Percentiles rank a stretch among this genome's conserved stretches.
Evolutionary conservation across 2,888 invertebrate species (phyloP).

Genomic region (Quadroppia sp.): DNA sequence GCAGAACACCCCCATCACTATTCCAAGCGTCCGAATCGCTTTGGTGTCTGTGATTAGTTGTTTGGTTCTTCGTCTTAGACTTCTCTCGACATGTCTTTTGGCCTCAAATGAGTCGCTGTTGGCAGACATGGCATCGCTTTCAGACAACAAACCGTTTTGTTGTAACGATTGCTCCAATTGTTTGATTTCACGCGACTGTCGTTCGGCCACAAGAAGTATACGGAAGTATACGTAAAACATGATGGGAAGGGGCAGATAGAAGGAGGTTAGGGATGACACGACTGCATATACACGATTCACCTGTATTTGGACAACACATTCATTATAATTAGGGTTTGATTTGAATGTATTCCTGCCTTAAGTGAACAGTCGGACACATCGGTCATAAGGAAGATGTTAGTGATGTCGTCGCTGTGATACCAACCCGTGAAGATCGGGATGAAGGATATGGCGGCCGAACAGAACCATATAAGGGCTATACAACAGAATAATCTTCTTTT

Average conservation of each 20-base stretch:
- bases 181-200: constrained; percentile 50
- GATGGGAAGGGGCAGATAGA: constrained; percentile 51
- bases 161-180: constrained; percentile 49
- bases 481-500: constrained; percentile 48
- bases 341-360: constrained; percentile 32
- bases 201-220: constrained; percentile 50
- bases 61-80: constrained; percentile 82
- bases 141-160: constrained; percentile 44
- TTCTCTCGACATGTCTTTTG: constrained; percentile 55
- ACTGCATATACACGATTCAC: constrained; percentile 52
- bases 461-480: constrained; percentile 51
- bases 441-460: constrained; percentile 51
- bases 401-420: constrained; percentile 49
- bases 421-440: constrained; percentile 52
- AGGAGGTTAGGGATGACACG: constrained; percentile 51
- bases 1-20: constrained; percentile 95
- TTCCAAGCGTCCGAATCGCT: constrained; percentile 91
- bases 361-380: constrained; percentile 37
- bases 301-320: constrained; percentile 10
- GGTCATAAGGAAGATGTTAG: constrained; percentile 46
- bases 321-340: neutral
- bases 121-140: constrained; percentile 27
- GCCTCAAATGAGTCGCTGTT: constrained; percentile 39
- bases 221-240: constrained; percentile 51
- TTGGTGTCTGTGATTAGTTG: constrained; percentile 92